Base-by-base conservation (phyloP, 2,113 vertebrate species). In the Papio anubis region DNA sequence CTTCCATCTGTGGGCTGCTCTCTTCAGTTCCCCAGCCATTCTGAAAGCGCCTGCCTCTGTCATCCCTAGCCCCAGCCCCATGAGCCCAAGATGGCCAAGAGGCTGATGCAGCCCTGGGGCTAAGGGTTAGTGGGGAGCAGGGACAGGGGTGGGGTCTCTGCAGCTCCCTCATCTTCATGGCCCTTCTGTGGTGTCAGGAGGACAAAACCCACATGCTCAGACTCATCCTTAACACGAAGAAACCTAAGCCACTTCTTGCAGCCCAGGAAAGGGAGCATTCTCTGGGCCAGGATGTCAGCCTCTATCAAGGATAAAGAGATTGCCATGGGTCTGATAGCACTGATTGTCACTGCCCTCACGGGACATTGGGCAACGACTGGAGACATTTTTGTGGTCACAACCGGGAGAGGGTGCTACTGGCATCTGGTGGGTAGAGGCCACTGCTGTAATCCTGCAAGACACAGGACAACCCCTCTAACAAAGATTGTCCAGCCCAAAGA, bases 131-230 rank as follows among this genome's bases (percentile, higher is more conserved):
- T 50, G 59, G 21, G 50, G 18, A 84, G 40, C 57, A 52, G 25
- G 32, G n/a, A 40, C 0, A 0, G 2, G 61, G 8, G 0, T 81
- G 20, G 76, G 23, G n/a, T 27, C 27, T 18, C 45, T 48, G 72
- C 23, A 25, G 85, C 11, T 45, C 18, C 61, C 14, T 83, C 40
- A 0, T 38, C 52, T 64, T 70, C n/a, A 3, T 2, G 12, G 52
- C 27, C 40, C 61, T 64, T 32, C 27, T 64, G 12, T 64, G 27
- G 32, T 5, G 35, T 57, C 66, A 16, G 43, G 17, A 50, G 79
- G 52, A 64, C 78, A 32, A 82, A 82, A 50, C 21, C 16, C 45
- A 43, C 2, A 30, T 32, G 75, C 30, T 18, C 23, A 70, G 35
- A 59, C 5, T 14, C 40, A 18, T 6, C 6, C 40, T 55, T 61